Conservation (phyloP, 2,888 invertebrate genomes). For the Hipparchia sbordonii region DNA sequence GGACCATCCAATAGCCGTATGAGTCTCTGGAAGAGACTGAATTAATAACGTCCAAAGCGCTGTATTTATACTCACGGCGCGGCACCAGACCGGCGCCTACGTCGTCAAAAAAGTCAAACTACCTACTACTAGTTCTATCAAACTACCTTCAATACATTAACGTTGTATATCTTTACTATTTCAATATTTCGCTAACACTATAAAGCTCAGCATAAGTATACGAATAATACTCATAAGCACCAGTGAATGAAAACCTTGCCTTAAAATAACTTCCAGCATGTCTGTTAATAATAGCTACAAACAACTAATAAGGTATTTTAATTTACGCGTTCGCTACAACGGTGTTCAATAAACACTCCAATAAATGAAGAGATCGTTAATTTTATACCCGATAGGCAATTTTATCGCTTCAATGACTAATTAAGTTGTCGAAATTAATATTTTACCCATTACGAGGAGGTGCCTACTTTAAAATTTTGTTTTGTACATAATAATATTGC, state of each 20-base stretch:
- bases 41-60: too few species aligned
- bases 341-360: constrained; percentile 39
- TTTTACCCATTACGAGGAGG: constrained; percentile 33
- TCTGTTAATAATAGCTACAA: constrained; percentile 5
- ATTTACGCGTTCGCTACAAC: constrained; percentile 24
- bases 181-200: too few species aligned
- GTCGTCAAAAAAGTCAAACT: too few species aligned
- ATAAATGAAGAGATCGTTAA: constrained; percentile 42
- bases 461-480: constrained; percentile 5
- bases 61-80: too few species aligned
- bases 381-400: constrained; percentile 53
- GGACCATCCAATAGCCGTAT: too few species aligned
- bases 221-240: background rate
- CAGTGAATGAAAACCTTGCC: background rate
- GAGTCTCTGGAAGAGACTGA: too few species aligned
- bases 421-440: constrained; percentile 47
- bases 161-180: too few species aligned
- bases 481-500: background rate
- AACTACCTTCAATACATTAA: too few species aligned
- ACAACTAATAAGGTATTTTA: constrained; percentile 6
- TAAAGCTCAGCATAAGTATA: background rate
- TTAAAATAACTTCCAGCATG: background rate
- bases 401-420: constrained; percentile 48
- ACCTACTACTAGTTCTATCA: too few species aligned
- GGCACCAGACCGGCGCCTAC: too few species aligned